phyloP scores from a whole-genome alignment of 2,888 invertebrate genomes.

The Deroplatys truncata region DNA sequence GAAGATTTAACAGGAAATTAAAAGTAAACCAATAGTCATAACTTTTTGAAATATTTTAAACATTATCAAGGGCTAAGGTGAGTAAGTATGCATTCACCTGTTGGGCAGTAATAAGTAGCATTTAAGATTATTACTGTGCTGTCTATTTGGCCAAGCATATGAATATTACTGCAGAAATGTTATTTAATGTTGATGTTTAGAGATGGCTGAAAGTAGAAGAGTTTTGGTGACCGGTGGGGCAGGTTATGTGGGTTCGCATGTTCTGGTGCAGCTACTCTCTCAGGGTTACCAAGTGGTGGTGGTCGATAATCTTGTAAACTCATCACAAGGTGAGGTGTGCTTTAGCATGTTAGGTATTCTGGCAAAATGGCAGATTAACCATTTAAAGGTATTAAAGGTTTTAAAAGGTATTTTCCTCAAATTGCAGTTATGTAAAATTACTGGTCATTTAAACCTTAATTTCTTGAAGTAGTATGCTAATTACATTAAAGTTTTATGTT shows the following conservation, averaged over 20 bases:
- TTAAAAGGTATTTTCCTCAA: background rate
- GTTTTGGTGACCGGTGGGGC: constrained; percentile 91
- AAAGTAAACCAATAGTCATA: background rate
- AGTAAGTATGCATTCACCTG: background rate
- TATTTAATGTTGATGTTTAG: background rate
- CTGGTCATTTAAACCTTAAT: background rate
- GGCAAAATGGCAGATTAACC: constrained; percentile 18
- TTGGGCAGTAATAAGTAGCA: too few relatives aligned
- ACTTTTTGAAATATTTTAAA: background rate
- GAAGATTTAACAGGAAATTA: too few relatives aligned
- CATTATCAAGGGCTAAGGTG: background rate
- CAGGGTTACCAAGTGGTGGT: constrained; percentile 74
- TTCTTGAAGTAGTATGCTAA: too few relatives aligned
- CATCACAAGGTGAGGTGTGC: constrained; percentile 58
- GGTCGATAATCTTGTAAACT: constrained; percentile 84
- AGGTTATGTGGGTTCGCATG: constrained; percentile 93
- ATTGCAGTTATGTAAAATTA: background rate
- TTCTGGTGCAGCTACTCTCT: constrained; percentile 73
- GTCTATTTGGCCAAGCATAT: background rate
- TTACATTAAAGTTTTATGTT: too few relatives aligned
- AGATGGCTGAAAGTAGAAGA: constrained; percentile 36
- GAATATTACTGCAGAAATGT: background rate
- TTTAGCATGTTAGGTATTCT: background rate
- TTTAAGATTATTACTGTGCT: background rate
- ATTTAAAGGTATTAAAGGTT: background rate